Base-by-base conservation (phyloP, 1,140 invertebrate species). In the Sogatella furcifera region DNA sequence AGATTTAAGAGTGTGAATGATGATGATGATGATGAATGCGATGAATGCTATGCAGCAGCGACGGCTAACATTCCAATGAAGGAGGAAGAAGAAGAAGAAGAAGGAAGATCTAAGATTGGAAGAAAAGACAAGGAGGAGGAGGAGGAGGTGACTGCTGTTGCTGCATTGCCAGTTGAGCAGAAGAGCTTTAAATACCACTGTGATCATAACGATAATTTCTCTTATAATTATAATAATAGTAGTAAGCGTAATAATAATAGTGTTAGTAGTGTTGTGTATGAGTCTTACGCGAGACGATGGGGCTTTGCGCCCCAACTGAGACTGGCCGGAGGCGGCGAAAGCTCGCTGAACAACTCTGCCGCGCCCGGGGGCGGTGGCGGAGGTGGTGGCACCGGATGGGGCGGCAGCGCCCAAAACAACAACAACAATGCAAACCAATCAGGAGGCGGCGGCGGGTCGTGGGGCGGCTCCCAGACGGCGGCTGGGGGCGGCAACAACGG, bases 321-420 rank as follows among this genome's bases (percentile, higher is more conserved):
- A 57, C 75, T 90, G n/a, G 74, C 77, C 46, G 88, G 88, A 49
- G 87, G 88, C 22, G 88, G 87, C 41, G 87, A 89, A 71, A 88
- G 82, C 72, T 87, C 86, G 21, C 61, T 89, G 86, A 86, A 86
- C 84, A 46, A 81, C 84, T 52, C 80, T 3, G 34, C 34, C 34
- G 34, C 34, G 5, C 43, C 83, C 84, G 64, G 76, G 80, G 59
- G 81, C 81, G 68, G 64, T 53, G 44, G 44, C 19, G 19, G 5
- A 13, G 31, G 31, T 57, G 53, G 64, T 60, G 56, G 64, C 34
- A 63, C 66, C 15, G 64, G 64, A 15, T 62, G 58, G 17, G 69
- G 70, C 14, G 70, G 68, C 69, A 77, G 77, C 65, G 71, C 79
- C 58, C 78, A 76, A 69, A 80, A 80, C 62, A 85, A 83, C 69